Evolutionary conservation across 37 sponge, comb jelly and placozoan genomes (phyloP).

Genomic region (Ephydatia muelleri): DNA sequence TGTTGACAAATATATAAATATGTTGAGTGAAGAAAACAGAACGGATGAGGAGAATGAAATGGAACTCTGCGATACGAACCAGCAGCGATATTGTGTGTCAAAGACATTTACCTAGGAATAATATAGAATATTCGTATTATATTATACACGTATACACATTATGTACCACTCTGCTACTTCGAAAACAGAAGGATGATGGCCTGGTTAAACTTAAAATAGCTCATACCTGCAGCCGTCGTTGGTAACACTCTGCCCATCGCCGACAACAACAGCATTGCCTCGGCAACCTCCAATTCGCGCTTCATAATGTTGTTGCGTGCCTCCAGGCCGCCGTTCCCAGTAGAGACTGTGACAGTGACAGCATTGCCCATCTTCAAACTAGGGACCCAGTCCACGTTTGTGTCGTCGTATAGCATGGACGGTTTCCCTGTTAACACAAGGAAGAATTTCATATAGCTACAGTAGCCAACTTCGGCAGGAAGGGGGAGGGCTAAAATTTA

Average conservation of each 20-base stretch:
- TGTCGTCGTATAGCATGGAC: neutral
- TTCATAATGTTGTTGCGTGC: neutral
- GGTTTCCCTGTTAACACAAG: neutral
- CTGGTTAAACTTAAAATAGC: no score
- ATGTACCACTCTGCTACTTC: no score
- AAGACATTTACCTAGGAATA: no score
- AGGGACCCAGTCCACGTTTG: slow-evolving; percentile 1
- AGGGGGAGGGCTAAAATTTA: neutral
- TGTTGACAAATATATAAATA: no score
- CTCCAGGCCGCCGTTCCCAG: neutral
- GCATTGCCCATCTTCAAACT: slow-evolving; percentile 2
- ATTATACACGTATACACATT: no score
- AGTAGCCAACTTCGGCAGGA: neutral
- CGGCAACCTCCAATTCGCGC: neutral
- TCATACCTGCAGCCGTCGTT: neutral
- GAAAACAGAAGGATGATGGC: no score
- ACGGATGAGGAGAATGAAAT: no score
- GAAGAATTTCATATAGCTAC: neutral
- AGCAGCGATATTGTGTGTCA: no score
- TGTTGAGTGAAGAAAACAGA: no score
- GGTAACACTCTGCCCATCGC: neutral
- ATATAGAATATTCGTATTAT: no score
- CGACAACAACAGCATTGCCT: neutral
- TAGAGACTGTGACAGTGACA: neutral
- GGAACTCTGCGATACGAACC: no score